Conservation (phyloP, 2,888 invertebrate genomes). For the Formica aserva region DNA sequence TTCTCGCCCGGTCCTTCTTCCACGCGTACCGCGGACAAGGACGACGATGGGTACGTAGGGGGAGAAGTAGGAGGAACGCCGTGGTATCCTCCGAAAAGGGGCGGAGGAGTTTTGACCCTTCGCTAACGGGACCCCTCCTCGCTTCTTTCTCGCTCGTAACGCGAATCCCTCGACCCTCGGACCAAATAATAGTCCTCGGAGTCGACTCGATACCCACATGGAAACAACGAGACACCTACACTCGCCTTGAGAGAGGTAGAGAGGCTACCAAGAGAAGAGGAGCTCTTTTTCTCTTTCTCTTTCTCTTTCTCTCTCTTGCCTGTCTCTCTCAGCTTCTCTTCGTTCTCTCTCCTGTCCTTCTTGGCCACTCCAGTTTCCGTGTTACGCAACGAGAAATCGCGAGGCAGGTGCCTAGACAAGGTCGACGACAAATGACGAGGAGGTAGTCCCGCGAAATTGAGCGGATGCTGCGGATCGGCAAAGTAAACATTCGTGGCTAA, state of each 20-base stretch:
- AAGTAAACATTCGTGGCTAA: constrained; percentile 20
- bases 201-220: constrained; percentile 69
- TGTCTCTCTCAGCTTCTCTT: constrained; percentile 16
- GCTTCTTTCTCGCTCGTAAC: constrained; percentile 82
- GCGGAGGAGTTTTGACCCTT: constrained; percentile 83
- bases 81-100: constrained; percentile 75
- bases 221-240: constrained; percentile 75
- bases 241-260: constrained; percentile 44
- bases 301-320: constrained; percentile 24
- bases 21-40: constrained; percentile 51
- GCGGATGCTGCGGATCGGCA: not conserved
- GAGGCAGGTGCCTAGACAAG: constrained; percentile 70
- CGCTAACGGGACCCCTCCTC: constrained; percentile 85
- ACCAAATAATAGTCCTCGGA: constrained; percentile 83
- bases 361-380: constrained; percentile 66
- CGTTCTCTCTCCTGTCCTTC: constrained; percentile 32
- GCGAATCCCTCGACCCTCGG: constrained; percentile 80
- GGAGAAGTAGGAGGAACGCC: constrained; percentile 67
- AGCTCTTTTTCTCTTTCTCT: constrained; percentile 37
- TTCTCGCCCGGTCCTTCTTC: constrained; percentile 63
- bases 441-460: constrained; percentile 30
- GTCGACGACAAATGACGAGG: constrained; percentile 40
- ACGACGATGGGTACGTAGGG: constrained; percentile 63
- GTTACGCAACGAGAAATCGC: constrained; percentile 73
- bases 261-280: not conserved